Base-by-base conservation (phyloP, 1,140 invertebrate species). In the Pantala flavescens region DNA sequence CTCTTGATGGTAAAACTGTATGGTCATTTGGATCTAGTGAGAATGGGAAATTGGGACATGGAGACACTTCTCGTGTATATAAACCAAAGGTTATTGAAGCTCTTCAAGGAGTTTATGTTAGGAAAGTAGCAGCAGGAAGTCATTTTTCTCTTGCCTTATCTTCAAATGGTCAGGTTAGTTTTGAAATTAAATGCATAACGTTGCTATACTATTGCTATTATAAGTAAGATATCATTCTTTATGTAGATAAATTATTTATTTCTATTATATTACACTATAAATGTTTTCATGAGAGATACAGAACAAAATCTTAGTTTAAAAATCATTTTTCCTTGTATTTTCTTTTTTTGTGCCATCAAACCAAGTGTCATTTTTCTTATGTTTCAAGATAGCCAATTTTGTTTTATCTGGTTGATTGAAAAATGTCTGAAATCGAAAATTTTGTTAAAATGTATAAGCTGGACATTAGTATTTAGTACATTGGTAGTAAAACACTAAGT, bases 1-100 rank as follows among this genome's bases (percentile, higher is more conserved):
- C 87, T 1, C 81, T 81, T 72, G 88, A 89, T 84, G 88, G 88
- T 0, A 81, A 85, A 80, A 88, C 85, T 16, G 86, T 89, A 0
- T 90, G 88, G 89, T 88, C 88, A 14, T 90, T 89, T 82, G 88
- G 89, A 12, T 84, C 82, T 71, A 85, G 85, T 63, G 88, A 89
- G 78, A 84, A 85, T 80, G 88, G 88, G 21, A 88, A 88, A 81
- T 79, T 89, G 21, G 88, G 88, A 2, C 85, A 89, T 79, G 88
- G 87, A 49, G 86, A 88, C 75, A 86, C 84, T 76, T 84, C 82
- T 74, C 84, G 83, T 78, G 84, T 82, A 14, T 85, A 82, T 76
- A 83, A 84, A 73, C 89, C 89, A 7, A 88, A 88, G 79, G 82
- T 89, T 10, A 85, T 90, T 43, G 89, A 90, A 76, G 86, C 85